Evolutionary conservation across 2,113 vertebrate species (phyloP).

Genomic region (Pogona vitticeps): DNA sequence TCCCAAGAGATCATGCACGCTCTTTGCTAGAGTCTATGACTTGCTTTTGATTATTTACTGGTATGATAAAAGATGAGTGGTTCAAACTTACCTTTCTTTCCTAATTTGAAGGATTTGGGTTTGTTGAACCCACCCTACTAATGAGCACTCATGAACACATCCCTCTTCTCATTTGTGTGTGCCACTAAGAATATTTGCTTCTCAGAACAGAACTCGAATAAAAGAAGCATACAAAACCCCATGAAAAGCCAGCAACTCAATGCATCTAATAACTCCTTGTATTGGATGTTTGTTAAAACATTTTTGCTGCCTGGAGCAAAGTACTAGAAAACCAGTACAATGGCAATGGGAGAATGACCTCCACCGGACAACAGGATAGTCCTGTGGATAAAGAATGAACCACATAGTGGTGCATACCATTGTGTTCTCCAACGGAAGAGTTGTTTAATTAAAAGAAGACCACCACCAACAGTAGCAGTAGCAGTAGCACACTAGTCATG

Average conservation of each 20-base stretch:
- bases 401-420: too few relatives aligned
- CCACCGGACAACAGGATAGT: too few relatives aligned
- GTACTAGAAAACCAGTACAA: background rate
- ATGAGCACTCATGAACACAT: background rate
- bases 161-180: slow-evolving; percentile 9
- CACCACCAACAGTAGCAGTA: too few relatives aligned
- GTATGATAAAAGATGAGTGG: slow-evolving; percentile 29
- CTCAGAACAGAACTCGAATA: slow-evolving; percentile 5
- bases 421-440: too few relatives aligned
- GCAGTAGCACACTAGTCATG: too few relatives aligned
- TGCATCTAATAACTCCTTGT: background rate
- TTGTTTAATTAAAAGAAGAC: too few relatives aligned
- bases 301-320: background rate
- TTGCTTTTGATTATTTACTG: background rate
- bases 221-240: background rate
- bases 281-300: background rate
- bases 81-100: slow-evolving; percentile 32
- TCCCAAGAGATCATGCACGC: background rate
- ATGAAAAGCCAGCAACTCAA: background rate
- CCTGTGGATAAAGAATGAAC: too few relatives aligned
- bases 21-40: background rate
- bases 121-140: background rate
- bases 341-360: too few relatives aligned
- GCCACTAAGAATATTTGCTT: slow-evolving; percentile 18
- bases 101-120: slow-evolving; percentile 32